Percentiles rank a stretch among this genome's conserved stretches.
Conservation (phyloP, 2,113 vertebrate species). For the Aegotheles bennettii region DNA sequence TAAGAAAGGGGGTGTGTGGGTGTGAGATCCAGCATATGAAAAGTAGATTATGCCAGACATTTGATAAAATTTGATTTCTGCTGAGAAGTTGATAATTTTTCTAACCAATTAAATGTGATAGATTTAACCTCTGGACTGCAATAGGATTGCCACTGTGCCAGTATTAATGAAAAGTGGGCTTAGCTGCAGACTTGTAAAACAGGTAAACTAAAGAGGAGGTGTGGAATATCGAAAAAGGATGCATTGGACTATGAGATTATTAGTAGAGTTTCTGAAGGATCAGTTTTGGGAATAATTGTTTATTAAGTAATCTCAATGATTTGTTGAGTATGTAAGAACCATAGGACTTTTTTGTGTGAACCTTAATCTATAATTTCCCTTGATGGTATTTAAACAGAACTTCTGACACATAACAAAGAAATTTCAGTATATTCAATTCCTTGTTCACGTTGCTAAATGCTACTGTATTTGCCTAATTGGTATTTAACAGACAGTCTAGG, state of each 20-base stretch:
- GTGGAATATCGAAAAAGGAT: not conserved
- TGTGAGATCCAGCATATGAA: not conserved
- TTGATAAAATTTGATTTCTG: not conserved
- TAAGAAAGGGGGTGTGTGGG: not conserved
- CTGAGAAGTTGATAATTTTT: not conserved
- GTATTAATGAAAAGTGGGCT: not conserved
- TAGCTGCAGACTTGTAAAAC: not conserved
- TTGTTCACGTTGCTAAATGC: not conserved
- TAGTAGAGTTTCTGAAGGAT: not conserved
- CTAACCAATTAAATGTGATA: not conserved
- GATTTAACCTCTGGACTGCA: not conserved
- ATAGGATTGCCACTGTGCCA: not conserved
- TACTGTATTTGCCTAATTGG: not conserved
- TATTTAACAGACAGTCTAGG: not conserved
- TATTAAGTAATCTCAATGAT: not conserved
- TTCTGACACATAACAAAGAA: not conserved
- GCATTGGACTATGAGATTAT: not conserved
- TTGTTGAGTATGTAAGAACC: not conserved
- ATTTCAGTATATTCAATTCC: not conserved
- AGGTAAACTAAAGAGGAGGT: not conserved
- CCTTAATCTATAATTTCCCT: not conserved
- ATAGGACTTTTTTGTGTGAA: not conserved
- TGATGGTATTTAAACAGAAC: not conserved
- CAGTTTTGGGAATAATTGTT: not conserved
- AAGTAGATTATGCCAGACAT: not conserved